phyloP scores from a whole-genome alignment of 2,113 vertebrate genomes.

The Amblyopsis rosae region DNA sequence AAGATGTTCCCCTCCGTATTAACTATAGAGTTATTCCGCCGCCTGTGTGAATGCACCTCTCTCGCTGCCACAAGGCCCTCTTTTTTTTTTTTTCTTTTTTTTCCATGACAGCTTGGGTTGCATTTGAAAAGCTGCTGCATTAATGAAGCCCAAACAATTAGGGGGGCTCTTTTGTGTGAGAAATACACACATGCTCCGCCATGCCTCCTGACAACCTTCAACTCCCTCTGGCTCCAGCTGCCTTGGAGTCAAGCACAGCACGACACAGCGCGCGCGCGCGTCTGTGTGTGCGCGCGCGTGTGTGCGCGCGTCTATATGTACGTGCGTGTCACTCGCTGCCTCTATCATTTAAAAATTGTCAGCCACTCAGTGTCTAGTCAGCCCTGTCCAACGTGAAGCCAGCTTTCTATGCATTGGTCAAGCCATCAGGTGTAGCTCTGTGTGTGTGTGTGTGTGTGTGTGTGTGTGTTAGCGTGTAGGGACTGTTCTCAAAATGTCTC shows the following conservation, averaged over 20 bases:
- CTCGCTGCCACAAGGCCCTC: conserved; percentile 52
- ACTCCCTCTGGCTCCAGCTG: conserved; percentile 73
- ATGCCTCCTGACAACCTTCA: conserved; percentile 77
- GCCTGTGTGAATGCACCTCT: conserved; percentile 65
- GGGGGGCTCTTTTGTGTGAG: conserved; percentile 75
- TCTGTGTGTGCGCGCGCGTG: conserved; percentile 15
- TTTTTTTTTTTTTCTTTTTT: conserved; percentile 5
- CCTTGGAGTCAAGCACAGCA: conserved; percentile 67
- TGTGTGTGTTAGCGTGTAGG: background rate
- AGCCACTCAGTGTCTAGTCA: conserved; percentile 70
- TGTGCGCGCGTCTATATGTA: conserved; percentile 4
- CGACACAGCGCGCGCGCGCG: conserved; percentile 12
- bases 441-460: conserved; percentile 23
- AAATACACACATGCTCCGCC: conserved; percentile 73
- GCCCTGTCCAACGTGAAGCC: conserved; percentile 59
- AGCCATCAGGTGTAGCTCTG: conserved; percentile 58
- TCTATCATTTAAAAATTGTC: conserved; percentile 76
- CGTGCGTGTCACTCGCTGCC: conserved; percentile 42
- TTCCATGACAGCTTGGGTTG: conserved; percentile 71
- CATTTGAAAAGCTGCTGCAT: conserved; percentile 76
- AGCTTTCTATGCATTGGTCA: conserved; percentile 67
- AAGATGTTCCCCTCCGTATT: conserved; percentile 64
- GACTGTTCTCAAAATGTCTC: no score
- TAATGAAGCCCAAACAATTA: conserved; percentile 79
- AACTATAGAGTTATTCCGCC: conserved; percentile 73